Evolutionary conservation across 1,140 invertebrate genomes (phyloP).

Genomic region (Apis florea): DNA sequence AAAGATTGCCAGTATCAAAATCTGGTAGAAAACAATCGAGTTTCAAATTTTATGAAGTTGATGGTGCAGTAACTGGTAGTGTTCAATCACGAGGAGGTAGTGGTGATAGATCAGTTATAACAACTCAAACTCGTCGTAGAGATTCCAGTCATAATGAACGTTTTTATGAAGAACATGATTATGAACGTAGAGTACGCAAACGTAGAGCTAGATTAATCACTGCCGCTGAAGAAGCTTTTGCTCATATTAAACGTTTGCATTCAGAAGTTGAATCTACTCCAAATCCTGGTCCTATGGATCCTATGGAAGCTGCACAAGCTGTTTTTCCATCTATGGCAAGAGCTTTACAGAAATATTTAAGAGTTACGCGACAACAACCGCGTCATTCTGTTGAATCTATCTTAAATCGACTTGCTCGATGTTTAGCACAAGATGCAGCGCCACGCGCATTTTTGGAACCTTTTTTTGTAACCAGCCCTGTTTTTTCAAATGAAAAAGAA

Average conservation of each 20-base stretch:
- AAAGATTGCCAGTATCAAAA: slow-evolving; percentile 92
- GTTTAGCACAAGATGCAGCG: slow-evolving; percentile 95
- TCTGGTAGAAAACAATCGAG: slow-evolving; percentile 89
- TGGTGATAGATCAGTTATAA: slow-evolving; percentile 84
- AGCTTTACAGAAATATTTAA: slow-evolving; percentile 96
- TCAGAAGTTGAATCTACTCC: slow-evolving; percentile 82
- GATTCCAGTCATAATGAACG: slow-evolving; percentile 96
- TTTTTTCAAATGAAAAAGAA: slow-evolving; percentile 90
- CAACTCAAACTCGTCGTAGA: slow-evolving; percentile 87
- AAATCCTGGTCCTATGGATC: slow-evolving; percentile 88
- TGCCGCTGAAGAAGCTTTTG: slow-evolving; percentile 98
- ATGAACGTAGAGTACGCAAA: slow-evolving; percentile 95
- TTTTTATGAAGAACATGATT: slow-evolving; percentile 98
- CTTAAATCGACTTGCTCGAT: slow-evolving; percentile 91
- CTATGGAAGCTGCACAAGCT: slow-evolving; percentile 96
- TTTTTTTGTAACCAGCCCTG: slow-evolving; percentile 89
- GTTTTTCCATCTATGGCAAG: slow-evolving; percentile 98
- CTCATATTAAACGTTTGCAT: slow-evolving; percentile 93
- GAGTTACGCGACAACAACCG: slow-evolving; percentile 96
- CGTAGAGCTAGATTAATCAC: slow-evolving; percentile 92
- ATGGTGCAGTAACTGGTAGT: slow-evolving; percentile 88
- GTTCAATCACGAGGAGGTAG: slow-evolving; percentile 85
- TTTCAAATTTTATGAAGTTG: slow-evolving; percentile 98
- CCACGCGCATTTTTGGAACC: slow-evolving; percentile 95
- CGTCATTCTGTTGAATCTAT: slow-evolving; percentile 97